A percentile compares a stretch with the other conserved stretches of the same genome.
Conservation (phyloP, 2,797 vertebrate genomes). For the Scolopax rusticola region DNA sequence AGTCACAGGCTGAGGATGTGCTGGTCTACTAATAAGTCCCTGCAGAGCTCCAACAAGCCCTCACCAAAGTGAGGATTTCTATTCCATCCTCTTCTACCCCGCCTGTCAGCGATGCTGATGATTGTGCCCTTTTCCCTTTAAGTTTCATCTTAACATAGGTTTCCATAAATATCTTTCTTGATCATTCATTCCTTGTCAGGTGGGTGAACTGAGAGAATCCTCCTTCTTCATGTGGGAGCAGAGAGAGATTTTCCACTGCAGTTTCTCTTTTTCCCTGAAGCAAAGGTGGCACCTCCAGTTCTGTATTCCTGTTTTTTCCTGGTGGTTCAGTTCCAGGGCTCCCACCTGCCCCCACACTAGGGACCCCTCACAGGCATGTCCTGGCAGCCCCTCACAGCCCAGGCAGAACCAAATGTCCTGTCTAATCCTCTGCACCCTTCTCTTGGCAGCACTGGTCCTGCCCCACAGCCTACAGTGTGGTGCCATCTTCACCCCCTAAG, state of each 20-base stretch:
- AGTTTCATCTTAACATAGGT: background rate
- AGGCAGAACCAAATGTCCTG: background rate
- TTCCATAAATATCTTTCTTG: slow-evolving; percentile 63
- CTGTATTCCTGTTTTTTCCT: background rate
- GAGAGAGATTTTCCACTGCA: slow-evolving; percentile 57
- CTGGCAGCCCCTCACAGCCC: background rate
- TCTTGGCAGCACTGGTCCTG: background rate
- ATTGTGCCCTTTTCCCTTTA: slow-evolving; percentile 48
- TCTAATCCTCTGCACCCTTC: background rate
- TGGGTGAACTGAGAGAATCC: slow-evolving; percentile 63
- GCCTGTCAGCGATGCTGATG: background rate
- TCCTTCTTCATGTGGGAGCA: slow-evolving; percentile 49
- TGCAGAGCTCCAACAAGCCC: background rate
- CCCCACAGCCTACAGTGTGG: background rate
- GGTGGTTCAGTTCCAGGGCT: background rate
- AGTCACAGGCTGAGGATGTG: background rate
- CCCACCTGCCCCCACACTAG: background rate
- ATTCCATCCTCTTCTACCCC: background rate
- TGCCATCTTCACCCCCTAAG: background rate
- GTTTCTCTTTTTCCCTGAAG: slow-evolving; percentile 10
- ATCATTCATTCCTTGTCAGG: slow-evolving; percentile 62
- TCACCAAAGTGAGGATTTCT: background rate
- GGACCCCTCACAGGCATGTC: background rate
- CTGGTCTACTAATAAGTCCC: background rate
- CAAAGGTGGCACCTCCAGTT: background rate